Evolutionary conservation across 2,113 vertebrate species (phyloP).

Genomic region (Anarhynchus alexandrinus): DNA sequence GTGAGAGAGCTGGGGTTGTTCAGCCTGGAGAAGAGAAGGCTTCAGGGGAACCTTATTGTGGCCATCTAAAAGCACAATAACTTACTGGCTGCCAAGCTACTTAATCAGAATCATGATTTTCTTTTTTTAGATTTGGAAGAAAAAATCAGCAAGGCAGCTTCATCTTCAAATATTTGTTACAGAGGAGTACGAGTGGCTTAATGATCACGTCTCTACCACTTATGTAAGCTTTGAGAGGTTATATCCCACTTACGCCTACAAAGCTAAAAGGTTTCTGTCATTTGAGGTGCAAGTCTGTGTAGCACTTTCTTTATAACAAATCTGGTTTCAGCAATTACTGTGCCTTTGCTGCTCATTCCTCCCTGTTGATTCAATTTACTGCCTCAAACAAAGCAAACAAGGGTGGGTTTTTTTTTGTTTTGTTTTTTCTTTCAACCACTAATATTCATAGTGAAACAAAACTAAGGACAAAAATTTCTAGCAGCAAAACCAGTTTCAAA

Average conservation of each 20-base stretch:
- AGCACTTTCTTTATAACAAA: neutral
- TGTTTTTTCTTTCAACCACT: neutral
- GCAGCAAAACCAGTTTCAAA: neutral
- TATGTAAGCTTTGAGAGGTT: neutral
- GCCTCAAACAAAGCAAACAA: neutral
- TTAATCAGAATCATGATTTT: neutral
- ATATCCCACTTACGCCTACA: fast-evolving
- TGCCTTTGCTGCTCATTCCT: neutral
- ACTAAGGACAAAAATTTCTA: neutral
- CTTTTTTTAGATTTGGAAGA: neutral
- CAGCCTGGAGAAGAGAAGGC: neutral
- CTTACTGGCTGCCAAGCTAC: neutral
- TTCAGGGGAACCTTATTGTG: fast-evolving
- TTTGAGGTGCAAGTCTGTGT: neutral
- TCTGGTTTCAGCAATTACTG: neutral
- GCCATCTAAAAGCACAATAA: neutral
- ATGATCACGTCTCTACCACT: neutral
- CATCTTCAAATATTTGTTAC: neutral
- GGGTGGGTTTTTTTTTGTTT: fast-evolving
- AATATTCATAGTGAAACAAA: neutral
- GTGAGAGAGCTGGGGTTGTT: neutral
- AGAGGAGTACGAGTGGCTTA: neutral
- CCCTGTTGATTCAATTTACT: neutral
- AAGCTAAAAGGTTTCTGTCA: neutral
- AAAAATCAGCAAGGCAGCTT: neutral